Percentiles rank a stretch among this genome's conserved stretches.
phyloP scores from a whole-genome alignment of 2,888 invertebrate genomes.

The Myathropa florea region DNA sequence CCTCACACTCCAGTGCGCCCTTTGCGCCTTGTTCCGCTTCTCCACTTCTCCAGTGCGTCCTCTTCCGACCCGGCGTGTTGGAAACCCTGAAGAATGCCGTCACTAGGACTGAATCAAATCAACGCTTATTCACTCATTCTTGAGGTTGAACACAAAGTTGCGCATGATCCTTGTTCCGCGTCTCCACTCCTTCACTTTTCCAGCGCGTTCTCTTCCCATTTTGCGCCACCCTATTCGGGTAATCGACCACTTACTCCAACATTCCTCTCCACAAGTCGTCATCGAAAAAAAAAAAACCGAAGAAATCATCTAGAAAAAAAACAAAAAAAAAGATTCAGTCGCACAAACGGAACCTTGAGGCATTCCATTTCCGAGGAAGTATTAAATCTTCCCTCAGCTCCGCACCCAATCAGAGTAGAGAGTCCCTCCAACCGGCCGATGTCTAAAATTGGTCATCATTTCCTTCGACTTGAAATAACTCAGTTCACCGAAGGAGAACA shows the following conservation, averaged over 20 bases:
- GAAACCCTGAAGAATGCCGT: too few relatives aligned
- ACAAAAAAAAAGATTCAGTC: too few relatives aligned
- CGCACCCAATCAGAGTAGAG: constrained; percentile 24
- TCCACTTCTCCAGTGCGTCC: too few relatives aligned
- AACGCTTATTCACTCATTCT: too few relatives aligned
- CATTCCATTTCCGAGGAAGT: constrained; percentile 14
- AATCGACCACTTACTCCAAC: not conserved
- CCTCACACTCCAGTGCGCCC: too few relatives aligned
- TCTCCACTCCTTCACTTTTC: too few relatives aligned
- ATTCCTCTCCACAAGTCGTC: not conserved
- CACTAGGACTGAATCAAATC: too few relatives aligned
- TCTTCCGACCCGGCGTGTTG: too few relatives aligned
- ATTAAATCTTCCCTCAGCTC: constrained; percentile 41
- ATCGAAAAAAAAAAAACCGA: not conserved
- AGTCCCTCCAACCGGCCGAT: constrained; percentile 22
- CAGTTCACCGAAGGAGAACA: constrained; percentile 49
- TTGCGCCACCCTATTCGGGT: not conserved
- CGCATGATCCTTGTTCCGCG: too few relatives aligned
- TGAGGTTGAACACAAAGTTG: too few relatives aligned
- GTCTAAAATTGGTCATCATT: constrained; percentile 60
- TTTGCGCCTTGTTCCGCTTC: too few relatives aligned
- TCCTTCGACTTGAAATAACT: constrained; percentile 54
- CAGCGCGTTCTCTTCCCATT: too few relatives aligned
- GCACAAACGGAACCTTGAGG: constrained; percentile 1
- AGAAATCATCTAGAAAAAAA: not conserved